phyloP scores from a whole-genome alignment of 1,140 invertebrate genomes.

The Saxidomus purpurata region DNA sequence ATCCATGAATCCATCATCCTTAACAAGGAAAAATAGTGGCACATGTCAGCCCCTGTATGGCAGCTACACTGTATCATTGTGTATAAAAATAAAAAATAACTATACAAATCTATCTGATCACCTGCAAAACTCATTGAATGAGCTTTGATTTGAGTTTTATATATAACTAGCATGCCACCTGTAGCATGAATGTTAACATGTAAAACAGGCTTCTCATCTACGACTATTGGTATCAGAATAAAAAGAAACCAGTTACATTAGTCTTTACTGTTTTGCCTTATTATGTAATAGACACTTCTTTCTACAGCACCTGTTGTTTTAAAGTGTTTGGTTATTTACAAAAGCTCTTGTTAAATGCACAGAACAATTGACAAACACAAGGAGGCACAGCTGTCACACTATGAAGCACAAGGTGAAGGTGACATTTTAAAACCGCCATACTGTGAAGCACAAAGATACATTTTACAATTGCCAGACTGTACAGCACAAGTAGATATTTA shows the following conservation, averaged over 20 bases:
- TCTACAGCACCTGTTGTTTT: too few relatives aligned
- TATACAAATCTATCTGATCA: constrained; percentile 2
- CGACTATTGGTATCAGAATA: not conserved
- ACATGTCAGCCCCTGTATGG: not conserved
- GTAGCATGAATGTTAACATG: constrained; percentile 33
- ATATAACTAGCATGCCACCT: constrained; percentile 36
- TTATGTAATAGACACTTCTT: too few relatives aligned
- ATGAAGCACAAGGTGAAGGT: too few relatives aligned
- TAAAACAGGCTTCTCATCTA: not conserved
- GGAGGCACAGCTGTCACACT: too few relatives aligned
- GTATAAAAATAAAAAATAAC: not conserved
- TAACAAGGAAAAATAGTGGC: not conserved
- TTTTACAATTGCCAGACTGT: too few relatives aligned
- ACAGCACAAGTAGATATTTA: too few relatives aligned
- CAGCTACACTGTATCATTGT: constrained; percentile 15
- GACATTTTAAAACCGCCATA: too few relatives aligned
- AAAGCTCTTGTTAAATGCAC: too few relatives aligned
- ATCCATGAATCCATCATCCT: not conserved
- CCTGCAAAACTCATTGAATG: constrained; percentile 43
- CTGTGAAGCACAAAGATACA: too few relatives aligned
- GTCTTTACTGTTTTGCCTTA: too few relatives aligned
- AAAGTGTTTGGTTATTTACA: too few relatives aligned
- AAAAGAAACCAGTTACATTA: not conserved
- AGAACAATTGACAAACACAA: too few relatives aligned
- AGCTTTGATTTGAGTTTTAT: constrained; percentile 37